Percentiles rank a stretch among this genome's conserved stretches.
phyloP scores from a whole-genome alignment of 1,140 invertebrate species.

The Heterodera carotae region DNA sequence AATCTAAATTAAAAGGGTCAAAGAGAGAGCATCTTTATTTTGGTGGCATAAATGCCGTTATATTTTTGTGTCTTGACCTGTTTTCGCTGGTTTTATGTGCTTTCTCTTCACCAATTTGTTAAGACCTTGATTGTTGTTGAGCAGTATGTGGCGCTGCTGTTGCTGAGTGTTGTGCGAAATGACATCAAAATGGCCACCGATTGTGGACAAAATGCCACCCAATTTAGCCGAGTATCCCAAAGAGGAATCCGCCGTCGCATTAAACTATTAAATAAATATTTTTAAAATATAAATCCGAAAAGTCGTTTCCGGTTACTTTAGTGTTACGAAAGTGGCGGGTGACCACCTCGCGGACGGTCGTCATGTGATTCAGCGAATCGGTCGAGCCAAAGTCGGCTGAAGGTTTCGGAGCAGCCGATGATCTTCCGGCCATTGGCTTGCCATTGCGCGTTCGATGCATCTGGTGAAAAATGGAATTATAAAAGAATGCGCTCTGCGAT shows the following conservation, averaged over 20 bases:
- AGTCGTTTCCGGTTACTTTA: constrained; percentile 11
- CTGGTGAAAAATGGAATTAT: not conserved
- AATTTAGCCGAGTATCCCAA: not conserved
- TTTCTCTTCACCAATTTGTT: too few relatives aligned
- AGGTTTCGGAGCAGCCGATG: not conserved
- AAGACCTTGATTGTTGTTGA: too few relatives aligned
- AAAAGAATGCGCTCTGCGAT: not conserved
- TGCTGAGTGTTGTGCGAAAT: not conserved
- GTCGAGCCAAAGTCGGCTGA: constrained; percentile 4
- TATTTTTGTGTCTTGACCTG: not conserved
- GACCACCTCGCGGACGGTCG: constrained; percentile 39
- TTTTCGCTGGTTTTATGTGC: not conserved
- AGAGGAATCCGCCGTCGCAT: not conserved
- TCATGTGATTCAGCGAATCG: constrained; percentile 29
- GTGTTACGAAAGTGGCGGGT: constrained; percentile 22
- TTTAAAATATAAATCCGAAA: not conserved
- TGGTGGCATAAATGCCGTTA: too few relatives aligned
- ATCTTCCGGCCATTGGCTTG: not conserved
- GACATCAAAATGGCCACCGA: not conserved
- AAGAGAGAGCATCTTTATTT: too few relatives aligned
- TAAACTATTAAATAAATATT: not conserved
- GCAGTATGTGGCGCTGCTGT: not conserved
- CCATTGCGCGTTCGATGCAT: not conserved
- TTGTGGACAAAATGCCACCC: not conserved
- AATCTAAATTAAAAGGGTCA: too few relatives aligned